Evolutionary conservation across 2,797 vertebrate species (phyloP).

Genomic region (Labroides dimidiatus): DNA sequence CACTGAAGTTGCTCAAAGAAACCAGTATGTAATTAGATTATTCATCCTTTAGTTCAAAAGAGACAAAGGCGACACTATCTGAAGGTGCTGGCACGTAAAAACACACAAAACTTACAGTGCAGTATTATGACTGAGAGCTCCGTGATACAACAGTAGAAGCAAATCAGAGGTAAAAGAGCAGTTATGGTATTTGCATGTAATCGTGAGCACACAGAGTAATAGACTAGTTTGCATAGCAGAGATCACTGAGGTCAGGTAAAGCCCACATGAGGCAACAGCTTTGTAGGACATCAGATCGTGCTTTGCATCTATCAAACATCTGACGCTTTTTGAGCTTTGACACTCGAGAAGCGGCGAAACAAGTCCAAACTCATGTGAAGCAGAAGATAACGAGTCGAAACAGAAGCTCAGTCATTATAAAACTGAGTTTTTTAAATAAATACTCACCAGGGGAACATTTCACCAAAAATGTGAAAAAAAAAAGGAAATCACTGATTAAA

Average conservation of each 20-base stretch:
- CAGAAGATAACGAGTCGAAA: constrained; percentile 26
- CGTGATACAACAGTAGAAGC: constrained; percentile 17
- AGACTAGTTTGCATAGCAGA: constrained; percentile 69
- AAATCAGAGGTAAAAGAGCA: constrained; percentile 60
- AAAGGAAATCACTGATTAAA: constrained; percentile 8
- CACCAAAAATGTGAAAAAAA: constrained; percentile 5
- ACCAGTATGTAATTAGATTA: constrained; percentile 43
- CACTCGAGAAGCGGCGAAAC: constrained; percentile 12
- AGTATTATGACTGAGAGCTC: constrained; percentile 25
- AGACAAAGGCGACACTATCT: constrained; percentile 40
- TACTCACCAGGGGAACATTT: background rate
- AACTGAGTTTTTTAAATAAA: constrained; percentile 9
- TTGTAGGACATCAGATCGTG: constrained; percentile 49
- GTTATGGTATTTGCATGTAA: constrained; percentile 81
- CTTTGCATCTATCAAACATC: constrained; percentile 26
- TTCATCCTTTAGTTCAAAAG: constrained; percentile 11
- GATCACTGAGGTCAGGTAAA: constrained; percentile 56
- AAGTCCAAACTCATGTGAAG: constrained; percentile 20
- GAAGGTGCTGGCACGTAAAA: constrained; percentile 20
- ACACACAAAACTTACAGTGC: constrained; percentile 24
- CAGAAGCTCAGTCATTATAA: constrained; percentile 32
- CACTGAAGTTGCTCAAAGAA: constrained; percentile 27
- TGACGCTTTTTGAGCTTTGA: constrained; percentile 36
- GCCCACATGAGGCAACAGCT: constrained; percentile 50
- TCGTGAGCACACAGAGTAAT: constrained; percentile 72